A percentile compares a stretch with the other conserved stretches of the same genome.
These are phyloP conservation scores for Eudemis profundana DNA, from an alignment of 2,888 invertebrate genomes.

Conservation along the genomic window DNA sequence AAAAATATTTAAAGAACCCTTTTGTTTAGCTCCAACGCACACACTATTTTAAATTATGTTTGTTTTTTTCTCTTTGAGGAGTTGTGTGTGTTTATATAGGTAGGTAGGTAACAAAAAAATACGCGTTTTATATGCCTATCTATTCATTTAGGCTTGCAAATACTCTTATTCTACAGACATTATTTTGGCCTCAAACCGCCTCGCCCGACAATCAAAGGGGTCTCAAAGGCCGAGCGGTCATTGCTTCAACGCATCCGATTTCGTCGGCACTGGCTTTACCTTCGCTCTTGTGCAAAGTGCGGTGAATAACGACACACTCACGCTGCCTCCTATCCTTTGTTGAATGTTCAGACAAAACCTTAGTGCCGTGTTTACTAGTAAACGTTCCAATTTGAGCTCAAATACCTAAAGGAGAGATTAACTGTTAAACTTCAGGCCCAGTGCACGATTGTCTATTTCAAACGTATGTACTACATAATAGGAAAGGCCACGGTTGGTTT, in stretches of 20 bases:
- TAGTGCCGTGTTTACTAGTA: background rate
- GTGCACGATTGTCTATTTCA: background rate
- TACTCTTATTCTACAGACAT: background rate
- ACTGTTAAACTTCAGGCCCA: background rate
- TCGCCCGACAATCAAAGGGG: slow-evolving; percentile 17
- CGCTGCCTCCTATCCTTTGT: slow-evolving; percentile 21
- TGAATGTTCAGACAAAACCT: background rate
- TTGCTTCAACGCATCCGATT: slow-evolving; percentile 37
- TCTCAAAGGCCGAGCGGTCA: slow-evolving; percentile 29
- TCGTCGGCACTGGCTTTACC: slow-evolving; percentile 29
- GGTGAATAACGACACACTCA: slow-evolving; percentile 31
- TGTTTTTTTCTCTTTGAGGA: no score
- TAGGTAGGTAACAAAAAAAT: no score
- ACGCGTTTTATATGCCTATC: no score
- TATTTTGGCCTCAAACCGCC: slow-evolving; percentile 1
- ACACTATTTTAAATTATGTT: no score
- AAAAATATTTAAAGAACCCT: no score
- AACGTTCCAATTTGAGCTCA: background rate
- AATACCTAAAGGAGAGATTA: background rate
- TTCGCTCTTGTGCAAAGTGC: slow-evolving; percentile 34
- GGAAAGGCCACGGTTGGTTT: no score
- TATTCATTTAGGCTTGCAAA: background rate
- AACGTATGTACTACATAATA: background rate
- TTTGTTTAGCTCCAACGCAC: no score
- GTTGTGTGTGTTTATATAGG: no score